Percentiles rank a stretch among this genome's conserved stretches.
Evolutionary conservation across 1,140 invertebrate genomes (phyloP).

Genomic region (Periplaneta americana): DNA sequence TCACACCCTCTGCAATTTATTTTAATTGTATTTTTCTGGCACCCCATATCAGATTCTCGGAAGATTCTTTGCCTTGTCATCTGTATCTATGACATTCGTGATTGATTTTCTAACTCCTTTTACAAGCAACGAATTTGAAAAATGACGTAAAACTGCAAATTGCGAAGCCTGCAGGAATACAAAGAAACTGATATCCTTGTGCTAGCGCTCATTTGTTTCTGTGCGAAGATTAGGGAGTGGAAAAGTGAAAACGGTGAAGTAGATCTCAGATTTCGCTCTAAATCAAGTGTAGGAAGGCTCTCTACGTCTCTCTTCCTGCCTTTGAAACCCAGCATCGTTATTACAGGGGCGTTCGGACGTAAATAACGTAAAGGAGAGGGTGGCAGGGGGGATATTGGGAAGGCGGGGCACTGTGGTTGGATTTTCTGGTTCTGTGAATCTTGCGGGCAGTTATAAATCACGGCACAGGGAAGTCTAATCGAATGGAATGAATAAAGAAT

Average conservation of each 20-base stretch:
- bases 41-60: too few species aligned
- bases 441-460: not conserved
- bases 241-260: not conserved
- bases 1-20: too few species aligned
- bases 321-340: not conserved
- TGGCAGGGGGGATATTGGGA: not conserved
- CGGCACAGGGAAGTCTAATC: not conserved
- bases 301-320: not conserved
- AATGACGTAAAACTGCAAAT: too few species aligned
- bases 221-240: not conserved
- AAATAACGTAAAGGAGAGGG: not conserved
- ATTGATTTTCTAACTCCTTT: too few species aligned
- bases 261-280: not conserved
- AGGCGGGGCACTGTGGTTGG: not conserved
- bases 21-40: too few species aligned
- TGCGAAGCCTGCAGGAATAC: too few species aligned
- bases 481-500: not conserved
- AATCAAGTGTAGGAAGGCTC: not conserved
- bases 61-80: too few species aligned
- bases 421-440: not conserved
- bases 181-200: not conserved
- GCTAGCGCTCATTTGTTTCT: not conserved
- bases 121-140: too few species aligned
- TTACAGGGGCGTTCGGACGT: not conserved
- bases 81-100: too few species aligned